phyloP scores from a whole-genome alignment of 2,888 invertebrate genomes.

The Watsonalla cultraria region DNA sequence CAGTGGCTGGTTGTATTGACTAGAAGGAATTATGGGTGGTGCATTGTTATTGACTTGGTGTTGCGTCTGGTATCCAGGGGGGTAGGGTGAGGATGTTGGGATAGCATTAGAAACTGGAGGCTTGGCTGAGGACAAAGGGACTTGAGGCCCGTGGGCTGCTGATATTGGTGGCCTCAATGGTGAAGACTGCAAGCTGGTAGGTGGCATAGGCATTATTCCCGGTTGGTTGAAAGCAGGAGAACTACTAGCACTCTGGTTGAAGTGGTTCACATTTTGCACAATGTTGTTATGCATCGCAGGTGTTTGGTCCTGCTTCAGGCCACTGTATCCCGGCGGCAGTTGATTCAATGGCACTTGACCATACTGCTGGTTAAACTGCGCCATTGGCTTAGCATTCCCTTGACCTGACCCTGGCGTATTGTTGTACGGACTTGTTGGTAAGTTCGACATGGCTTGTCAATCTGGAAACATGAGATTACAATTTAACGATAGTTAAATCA shows the following conservation, averaged over 20 bases:
- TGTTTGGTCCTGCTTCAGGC: conserved; percentile 54
- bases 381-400: conserved; percentile 44
- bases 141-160: conserved; percentile 23
- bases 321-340: conserved; percentile 49
- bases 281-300: conserved; percentile 37
- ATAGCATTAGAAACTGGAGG: conserved; percentile 40
- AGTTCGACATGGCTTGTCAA: conserved; percentile 70
- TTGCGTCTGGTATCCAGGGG: conserved; percentile 38
- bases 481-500: conserved; percentile 15
- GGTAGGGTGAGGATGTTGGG: conserved; percentile 41
- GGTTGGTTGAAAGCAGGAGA: conserved; percentile 69
- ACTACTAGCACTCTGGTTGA: conserved; percentile 58
- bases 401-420: conserved; percentile 46
- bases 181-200: conserved; percentile 45
- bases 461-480: conserved; percentile 52
- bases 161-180: conserved; percentile 38
- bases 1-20: conserved; percentile 56
- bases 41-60: conserved; percentile 68
- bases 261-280: conserved; percentile 50
- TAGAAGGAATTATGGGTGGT: conserved; percentile 66
- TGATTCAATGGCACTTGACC: conserved; percentile 52
- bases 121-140: conserved; percentile 39
- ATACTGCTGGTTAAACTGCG: conserved; percentile 41
- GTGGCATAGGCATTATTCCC: conserved; percentile 42
- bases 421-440: conserved; percentile 63